Base-by-base conservation (phyloP, 1,140 invertebrate species). In the Bombus waltoni region DNA sequence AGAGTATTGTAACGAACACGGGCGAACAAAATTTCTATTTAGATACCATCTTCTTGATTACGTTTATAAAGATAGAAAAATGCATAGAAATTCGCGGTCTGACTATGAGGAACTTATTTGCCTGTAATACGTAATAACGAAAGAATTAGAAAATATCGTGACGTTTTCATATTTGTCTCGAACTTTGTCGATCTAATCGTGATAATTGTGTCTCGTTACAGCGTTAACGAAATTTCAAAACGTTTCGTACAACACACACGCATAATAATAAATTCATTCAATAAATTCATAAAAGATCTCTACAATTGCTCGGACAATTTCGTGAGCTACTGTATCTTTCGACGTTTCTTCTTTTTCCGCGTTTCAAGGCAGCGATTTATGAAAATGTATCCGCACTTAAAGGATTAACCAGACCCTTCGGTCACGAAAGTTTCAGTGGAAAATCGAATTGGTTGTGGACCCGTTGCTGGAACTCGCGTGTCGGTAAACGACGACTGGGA, bases 401-500 rank as follows among this genome's bases (percentile, higher is more conserved):
- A n/a, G 59, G 28, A 28, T n/a, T 62, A 62, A 62, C n/a, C 18
- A 35, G 4, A 18, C 35, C 32, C 68, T 25, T 40, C 38, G 11
- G 68, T 71, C 72, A 38, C 59, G 73, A 76, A 84, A 68, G 22
- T 68, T 44, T 2, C 25, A 3, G 1, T 3, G n/a, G 25, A 32
- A 35, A 71, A 71, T 72, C 40, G 76, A 53, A 72, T 22, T 25
- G 18, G 18, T 13, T 3, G 59, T 53, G 81, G 81, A 83, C 81
- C 72, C 22, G 25, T 71, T 62, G 66, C 66, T 68, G 35, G 25
- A 9, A 68, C 35, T 85, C 59, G 83, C 83, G 83, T 85, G 83
- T 47, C 57, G 77, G 11, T 81, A 84, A 84, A 84, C 81, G 74
- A 70, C 65, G 44, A 68, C 10, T 66, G 11, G 22, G 85, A 66